Evolutionary conservation across 2,888 invertebrate species (phyloP), one percentile per base, ranked within the genome.

Genomic region (Torymus auratus): DNA sequence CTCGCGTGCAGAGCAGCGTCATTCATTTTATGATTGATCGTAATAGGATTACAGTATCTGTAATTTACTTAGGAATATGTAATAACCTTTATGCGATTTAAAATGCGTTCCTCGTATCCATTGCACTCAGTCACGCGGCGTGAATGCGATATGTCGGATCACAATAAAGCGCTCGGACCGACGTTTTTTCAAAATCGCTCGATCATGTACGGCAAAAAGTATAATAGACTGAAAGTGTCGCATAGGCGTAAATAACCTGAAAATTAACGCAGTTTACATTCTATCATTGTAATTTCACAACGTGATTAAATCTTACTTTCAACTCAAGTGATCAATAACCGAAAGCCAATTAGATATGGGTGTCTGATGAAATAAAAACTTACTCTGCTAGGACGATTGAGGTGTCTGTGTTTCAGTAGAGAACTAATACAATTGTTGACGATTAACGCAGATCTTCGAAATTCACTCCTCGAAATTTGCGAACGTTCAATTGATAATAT

Each of bases 41-140:
- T 80, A 74, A 80, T 70, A 64, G 79, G 74, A 74, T 80, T 68
- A 53, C 55, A 50, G n/a, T 56, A 65, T 62, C 61, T 73, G 55
- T 78, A 78, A 78, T 78, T 67, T 68, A 68, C 73, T 78, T 78
- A 78, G 77, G 10, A 14, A 15, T 13, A 20, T 60, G 56, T 58
- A 68, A 71, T 68, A 61, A 71, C 61, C 73, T 73, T 78, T 68
- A 73, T 78, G 61, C 72, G 73, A 78, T 73, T 78, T 78, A 55
- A 65, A 72, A 50, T 60, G 65, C 78, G 55, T 41, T 41, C 70
- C 69, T 50, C 17, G 77, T 71, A 58, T 64, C 28, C 62, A 12
- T 56, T 14, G 61, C 58, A 62, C 17, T 1, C 69, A 69, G 76
- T 76, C 15, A 58, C 52, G 14, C 70, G 58, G n/a, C 17, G 77